Conservation (phyloP, 2,113 vertebrate species). For the Calyptommatus sinebrachiatus region DNA sequence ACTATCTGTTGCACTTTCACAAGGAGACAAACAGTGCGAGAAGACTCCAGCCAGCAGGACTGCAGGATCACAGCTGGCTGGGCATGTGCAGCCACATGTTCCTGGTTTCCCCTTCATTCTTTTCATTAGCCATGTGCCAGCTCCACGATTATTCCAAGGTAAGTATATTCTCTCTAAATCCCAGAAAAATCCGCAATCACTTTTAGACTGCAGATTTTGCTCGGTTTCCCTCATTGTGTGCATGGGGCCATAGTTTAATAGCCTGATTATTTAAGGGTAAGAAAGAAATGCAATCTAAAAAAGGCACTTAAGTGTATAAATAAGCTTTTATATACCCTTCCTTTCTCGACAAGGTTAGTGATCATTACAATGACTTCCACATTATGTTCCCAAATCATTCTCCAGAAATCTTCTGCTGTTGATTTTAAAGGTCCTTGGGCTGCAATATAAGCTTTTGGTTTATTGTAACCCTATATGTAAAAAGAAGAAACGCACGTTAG, state of each 20-base stretch:
- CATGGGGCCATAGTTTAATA: neutral
- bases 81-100: too few species aligned
- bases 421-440: slow-evolving; percentile 92
- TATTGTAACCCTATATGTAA: slow-evolving; percentile 87
- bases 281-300: neutral
- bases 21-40: too few species aligned
- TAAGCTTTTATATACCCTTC: slow-evolving; percentile 77
- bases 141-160: too few species aligned
- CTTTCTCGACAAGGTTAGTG: slow-evolving; percentile 95
- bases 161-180: too few species aligned
- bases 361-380: slow-evolving; percentile 94
- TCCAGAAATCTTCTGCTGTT: slow-evolving; percentile 95
- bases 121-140: too few species aligned
- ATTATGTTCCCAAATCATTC: slow-evolving; percentile 97
- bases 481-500: slow-evolving; percentile 35
- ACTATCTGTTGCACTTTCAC: too few species aligned
- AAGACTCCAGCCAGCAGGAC: too few species aligned
- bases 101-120: too few species aligned
- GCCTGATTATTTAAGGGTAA: neutral
- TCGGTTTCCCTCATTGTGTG: too few species aligned
- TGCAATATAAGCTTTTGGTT: slow-evolving; percentile 90
- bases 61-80: too few species aligned
- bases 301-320: slow-evolving; percentile 27
- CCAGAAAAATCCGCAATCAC: too few species aligned
- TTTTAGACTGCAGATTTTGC: too few species aligned